Evolutionary conservation across 2,888 invertebrate genomes (phyloP).

Genomic region (Parthenolecanium corni): DNA sequence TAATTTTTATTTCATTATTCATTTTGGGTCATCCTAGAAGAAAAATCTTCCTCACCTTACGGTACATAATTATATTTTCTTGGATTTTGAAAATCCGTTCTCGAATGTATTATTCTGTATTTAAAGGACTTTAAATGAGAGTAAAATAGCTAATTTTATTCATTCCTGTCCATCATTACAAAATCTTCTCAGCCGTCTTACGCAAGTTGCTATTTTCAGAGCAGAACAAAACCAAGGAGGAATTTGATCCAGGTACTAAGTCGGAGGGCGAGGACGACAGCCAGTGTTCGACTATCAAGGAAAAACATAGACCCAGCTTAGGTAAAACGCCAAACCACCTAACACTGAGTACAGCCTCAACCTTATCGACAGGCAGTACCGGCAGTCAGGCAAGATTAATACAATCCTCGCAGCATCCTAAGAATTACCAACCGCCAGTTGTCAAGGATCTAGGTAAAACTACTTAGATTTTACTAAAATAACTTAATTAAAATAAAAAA

Average conservation of each 20-base stretch:
- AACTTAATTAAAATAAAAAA: no score
- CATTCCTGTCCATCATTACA: no score
- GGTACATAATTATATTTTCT: no score
- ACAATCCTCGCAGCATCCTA: constrained; percentile 86
- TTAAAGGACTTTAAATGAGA: no score
- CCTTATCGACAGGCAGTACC: constrained; percentile 84
- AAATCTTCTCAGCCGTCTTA: neutral
- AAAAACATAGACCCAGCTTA: constrained; percentile 49
- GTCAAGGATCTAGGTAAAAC: constrained; percentile 79
- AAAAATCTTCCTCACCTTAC: no score
- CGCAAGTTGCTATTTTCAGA: neutral
- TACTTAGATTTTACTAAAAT: no score
- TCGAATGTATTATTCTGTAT: no score
- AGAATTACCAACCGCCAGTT: constrained; percentile 78
- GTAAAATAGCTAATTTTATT: no score
- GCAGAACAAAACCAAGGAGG: constrained; percentile 3
- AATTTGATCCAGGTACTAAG: constrained; percentile 29
- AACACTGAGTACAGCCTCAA: constrained; percentile 85
- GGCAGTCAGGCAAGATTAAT: constrained; percentile 86
- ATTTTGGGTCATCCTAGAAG: no score
- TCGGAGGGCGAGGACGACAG: constrained; percentile 54
- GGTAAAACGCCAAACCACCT: constrained; percentile 89
- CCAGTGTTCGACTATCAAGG: constrained; percentile 69
- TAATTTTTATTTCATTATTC: no score
- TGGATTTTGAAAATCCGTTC: no score